phyloP scores from a whole-genome alignment of 2,797 vertebrate genomes.

The Gadopsis marmoratus region DNA sequence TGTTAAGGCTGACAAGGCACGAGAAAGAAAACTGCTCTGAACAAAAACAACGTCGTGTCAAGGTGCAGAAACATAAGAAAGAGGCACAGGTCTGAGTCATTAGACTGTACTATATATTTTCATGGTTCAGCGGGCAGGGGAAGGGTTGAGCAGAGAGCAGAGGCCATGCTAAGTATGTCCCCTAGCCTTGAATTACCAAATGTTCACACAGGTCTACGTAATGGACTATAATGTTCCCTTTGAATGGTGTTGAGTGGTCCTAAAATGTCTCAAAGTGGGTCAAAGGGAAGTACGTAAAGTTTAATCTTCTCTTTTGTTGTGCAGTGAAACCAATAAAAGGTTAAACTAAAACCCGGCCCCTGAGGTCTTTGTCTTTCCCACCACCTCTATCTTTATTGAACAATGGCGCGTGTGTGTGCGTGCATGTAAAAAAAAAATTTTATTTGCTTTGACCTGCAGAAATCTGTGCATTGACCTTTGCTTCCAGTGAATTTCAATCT shows the following conservation, averaged over 20 bases:
- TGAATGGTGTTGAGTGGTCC: conserved; percentile 66
- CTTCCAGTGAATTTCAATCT: not conserved
- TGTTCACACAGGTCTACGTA: conserved; percentile 69
- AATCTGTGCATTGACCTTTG: conserved; percentile 3
- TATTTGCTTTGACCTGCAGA: not conserved
- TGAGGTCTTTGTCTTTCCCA: conserved; percentile 34
- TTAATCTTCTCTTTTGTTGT: conserved; percentile 43
- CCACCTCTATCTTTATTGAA: conserved; percentile 50
- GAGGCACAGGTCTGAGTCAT: conserved; percentile 20
- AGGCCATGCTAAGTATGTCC: conserved; percentile 54
- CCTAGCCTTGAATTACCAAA: conserved; percentile 63
- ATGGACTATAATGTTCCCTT: conserved; percentile 60
- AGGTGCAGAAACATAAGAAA: conserved; percentile 27
- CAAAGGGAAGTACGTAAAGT: conserved; percentile 46
- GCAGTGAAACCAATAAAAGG: conserved; percentile 65
- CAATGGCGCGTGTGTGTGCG: not conserved
- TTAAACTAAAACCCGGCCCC: conserved; percentile 57
- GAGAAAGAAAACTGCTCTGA: conserved; percentile 28
- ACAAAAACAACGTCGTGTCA: conserved; percentile 19
- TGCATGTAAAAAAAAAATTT: not conserved
- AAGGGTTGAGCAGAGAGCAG: conserved; percentile 44
- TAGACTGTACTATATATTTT: conserved; percentile 30
- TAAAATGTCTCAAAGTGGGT: conserved; percentile 54
- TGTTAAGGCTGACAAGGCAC: conserved; percentile 42
- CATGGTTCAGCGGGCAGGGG: conserved; percentile 38